Evolutionary conservation across 2,888 invertebrate species (phyloP).

Genomic region (Xanthostigma xanthostigma): DNA sequence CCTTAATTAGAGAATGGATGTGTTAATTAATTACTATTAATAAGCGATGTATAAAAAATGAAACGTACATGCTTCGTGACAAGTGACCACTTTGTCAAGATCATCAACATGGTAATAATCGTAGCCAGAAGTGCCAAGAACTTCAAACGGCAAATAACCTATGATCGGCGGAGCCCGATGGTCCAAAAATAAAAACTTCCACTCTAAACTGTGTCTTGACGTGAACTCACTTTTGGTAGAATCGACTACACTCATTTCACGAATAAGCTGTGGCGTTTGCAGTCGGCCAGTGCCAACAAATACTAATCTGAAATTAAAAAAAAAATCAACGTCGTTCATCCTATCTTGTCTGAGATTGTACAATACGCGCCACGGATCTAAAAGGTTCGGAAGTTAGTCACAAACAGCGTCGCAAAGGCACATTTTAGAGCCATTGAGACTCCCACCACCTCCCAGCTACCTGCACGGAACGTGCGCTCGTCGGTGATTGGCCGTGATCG

Average conservation of each 20-base stretch:
- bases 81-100: slow-evolving; percentile 68
- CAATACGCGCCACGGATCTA: too few species aligned
- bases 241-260: slow-evolving; percentile 72
- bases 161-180: slow-evolving; percentile 84
- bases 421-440: too few species aligned
- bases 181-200: slow-evolving; percentile 89
- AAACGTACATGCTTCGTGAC: slow-evolving; percentile 73
- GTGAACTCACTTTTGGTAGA: slow-evolving; percentile 71
- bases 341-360: too few species aligned
- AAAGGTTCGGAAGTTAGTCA: too few species aligned
- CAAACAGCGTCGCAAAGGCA: too few species aligned
- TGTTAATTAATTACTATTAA: too few species aligned
- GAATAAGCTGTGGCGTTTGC: slow-evolving; percentile 65
- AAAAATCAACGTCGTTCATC: slow-evolving; percentile 3
- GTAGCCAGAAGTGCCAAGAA: slow-evolving; percentile 88
- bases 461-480: too few species aligned
- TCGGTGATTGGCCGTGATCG: too few species aligned
- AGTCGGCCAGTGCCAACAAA: slow-evolving; percentile 76
- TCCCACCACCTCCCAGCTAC: too few species aligned
- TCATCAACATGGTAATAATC: slow-evolving; percentile 94
- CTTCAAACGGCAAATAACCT: slow-evolving; percentile 87
- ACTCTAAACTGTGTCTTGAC: slow-evolving; percentile 84
- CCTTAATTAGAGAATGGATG: too few species aligned
- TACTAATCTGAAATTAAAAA: slow-evolving; percentile 34
- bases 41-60: not conserved